Evolutionary conservation across 2,888 invertebrate genomes (phyloP).

Genomic region (Orgyia antiqua): DNA sequence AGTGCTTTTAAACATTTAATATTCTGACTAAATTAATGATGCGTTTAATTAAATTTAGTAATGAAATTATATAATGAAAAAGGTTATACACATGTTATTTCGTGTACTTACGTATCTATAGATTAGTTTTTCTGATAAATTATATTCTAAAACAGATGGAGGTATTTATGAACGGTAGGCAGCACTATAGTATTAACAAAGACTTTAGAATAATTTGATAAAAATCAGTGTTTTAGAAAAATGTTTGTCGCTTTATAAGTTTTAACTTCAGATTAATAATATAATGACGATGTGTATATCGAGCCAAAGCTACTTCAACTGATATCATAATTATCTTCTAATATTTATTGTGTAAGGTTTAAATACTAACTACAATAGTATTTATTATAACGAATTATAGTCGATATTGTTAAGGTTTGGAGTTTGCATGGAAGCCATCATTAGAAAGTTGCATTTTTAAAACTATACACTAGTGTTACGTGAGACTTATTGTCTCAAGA

Average conservation of each 20-base stretch:
- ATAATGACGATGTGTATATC: conserved; percentile 37
- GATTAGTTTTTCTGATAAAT: conserved; percentile 23
- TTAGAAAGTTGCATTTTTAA: conserved; percentile 33
- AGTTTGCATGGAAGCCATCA: conserved; percentile 31
- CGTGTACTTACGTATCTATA: conserved; percentile 23
- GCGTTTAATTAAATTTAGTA: too few relatives aligned
- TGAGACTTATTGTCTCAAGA: conserved; percentile 49
- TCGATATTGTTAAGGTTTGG: conserved; percentile 33
- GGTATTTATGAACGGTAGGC: conserved; percentile 24
- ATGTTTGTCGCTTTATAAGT: conserved; percentile 32
- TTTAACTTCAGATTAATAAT: conserved; percentile 19
- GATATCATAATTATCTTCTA: conserved; percentile 33
- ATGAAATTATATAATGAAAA: too few relatives aligned
- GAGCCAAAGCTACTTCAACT: conserved; percentile 55
- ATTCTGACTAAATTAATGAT: too few relatives aligned
- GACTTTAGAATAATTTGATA: conserved; percentile 15
- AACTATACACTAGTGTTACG: conserved; percentile 33
- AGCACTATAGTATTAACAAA: conserved; percentile 22
- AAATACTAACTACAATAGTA: conserved; percentile 34
- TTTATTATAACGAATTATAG: conserved; percentile 29
- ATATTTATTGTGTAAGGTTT: conserved; percentile 33
- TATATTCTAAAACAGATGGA: conserved; percentile 20
- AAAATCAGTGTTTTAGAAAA: conserved; percentile 17
- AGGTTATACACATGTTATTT: too few relatives aligned
- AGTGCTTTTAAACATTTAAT: too few relatives aligned